Evolutionary conservation across 1,140 invertebrate genomes (phyloP).

Genomic region (Gonioctena quinquepunctata): DNA sequence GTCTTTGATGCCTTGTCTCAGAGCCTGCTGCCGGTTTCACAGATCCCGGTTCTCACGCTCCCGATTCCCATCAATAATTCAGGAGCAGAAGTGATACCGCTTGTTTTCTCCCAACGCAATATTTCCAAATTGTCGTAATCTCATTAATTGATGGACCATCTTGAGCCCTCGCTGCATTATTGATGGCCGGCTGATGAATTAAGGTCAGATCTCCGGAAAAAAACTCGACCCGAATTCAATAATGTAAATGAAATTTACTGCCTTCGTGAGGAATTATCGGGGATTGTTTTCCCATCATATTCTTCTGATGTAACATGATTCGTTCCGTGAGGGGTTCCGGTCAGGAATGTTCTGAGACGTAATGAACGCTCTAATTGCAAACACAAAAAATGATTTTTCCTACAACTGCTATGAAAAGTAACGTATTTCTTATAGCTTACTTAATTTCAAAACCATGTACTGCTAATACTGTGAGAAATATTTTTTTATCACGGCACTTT

Average conservation of each 20-base stretch:
- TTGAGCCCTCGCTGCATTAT: neutral
- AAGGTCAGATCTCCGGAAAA: neutral
- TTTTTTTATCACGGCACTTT: too few species aligned
- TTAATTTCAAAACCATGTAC: too few species aligned
- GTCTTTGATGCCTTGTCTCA: neutral
- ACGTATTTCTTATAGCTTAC: too few species aligned
- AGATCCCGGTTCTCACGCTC: constrained; percentile 1
- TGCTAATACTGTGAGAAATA: too few species aligned
- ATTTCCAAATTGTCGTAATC: constrained; percentile 7
- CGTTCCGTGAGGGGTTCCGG: too few species aligned
- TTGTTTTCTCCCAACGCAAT: constrained; percentile 6
- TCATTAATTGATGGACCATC: neutral
- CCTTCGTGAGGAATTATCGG: too few species aligned
- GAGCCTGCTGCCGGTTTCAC: neutral
- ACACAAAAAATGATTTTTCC: too few species aligned
- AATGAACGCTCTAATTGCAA: too few species aligned
- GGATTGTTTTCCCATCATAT: too few species aligned
- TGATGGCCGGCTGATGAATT: neutral
- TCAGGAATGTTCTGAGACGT: too few species aligned
- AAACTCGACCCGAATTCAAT: neutral
- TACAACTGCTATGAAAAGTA: too few species aligned
- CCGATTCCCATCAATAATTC: neutral
- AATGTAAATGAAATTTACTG: neutral
- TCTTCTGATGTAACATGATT: too few species aligned
- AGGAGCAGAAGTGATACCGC: constrained; percentile 2